Percentiles rank a stretch among this genome's conserved stretches.
These are phyloP conservation scores for Rhynchonycteris naso DNA, from an alignment of 2,797 vertebrate species.

Conservation along the genomic window DNA sequence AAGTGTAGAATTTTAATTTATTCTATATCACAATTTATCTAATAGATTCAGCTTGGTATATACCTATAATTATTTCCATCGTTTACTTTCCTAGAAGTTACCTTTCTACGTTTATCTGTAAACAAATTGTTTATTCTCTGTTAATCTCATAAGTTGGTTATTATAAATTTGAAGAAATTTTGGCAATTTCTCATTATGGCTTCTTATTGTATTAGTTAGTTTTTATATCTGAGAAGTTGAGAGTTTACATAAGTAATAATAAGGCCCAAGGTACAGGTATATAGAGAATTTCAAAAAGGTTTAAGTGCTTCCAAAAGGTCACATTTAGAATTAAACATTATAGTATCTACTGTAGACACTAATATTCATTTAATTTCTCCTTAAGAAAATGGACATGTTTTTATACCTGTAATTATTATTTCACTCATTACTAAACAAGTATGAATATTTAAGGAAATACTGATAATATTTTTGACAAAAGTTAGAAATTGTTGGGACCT, in stretches of 20 bases:
- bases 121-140: neutral
- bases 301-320: neutral
- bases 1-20: neutral
- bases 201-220: conserved; percentile 5
- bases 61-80: neutral
- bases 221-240: conserved; percentile 26
- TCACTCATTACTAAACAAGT: conserved; percentile 10
- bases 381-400: neutral
- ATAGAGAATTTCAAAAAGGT: neutral
- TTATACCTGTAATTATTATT: neutral
- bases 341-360: neutral
- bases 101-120: neutral
- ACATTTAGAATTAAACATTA: neutral
- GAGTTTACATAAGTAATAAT: neutral
- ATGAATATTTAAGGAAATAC: neutral
- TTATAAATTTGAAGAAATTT: conserved; percentile 21
- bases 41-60: neutral
- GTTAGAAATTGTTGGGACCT: neutral
- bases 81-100: neutral
- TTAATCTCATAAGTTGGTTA: neutral
- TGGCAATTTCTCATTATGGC: neutral
- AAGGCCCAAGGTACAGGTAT: neutral
- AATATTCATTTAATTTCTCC: conserved; percentile 23
- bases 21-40: neutral
- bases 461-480: neutral